Evolutionary conservation across 2,888 invertebrate species (phyloP).

Genomic region (Brachyopa scutellaris): DNA sequence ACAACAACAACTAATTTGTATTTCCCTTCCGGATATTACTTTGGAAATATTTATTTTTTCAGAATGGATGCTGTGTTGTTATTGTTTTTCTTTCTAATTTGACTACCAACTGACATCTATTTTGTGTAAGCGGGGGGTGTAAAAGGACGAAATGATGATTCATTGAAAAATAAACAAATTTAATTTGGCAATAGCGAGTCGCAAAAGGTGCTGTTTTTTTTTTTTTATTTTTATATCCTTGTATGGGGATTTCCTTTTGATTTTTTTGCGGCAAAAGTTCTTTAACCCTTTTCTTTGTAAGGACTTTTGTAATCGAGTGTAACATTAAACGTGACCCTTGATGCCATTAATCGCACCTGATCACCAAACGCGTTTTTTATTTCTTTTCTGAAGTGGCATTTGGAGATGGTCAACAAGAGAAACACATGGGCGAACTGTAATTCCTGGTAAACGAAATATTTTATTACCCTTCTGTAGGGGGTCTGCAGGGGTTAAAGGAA

Average conservation of each 20-base stretch:
- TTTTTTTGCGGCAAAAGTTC: conserved; percentile 27
- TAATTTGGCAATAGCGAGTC: conserved; percentile 16
- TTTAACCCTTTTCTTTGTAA: conserved; percentile 31
- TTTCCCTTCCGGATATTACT: conserved; percentile 21
- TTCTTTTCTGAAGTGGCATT: not conserved
- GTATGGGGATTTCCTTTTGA: not conserved
- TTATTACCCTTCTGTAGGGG: not conserved
- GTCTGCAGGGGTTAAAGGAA: too few species aligned
- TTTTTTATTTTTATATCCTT: conserved; percentile 13
- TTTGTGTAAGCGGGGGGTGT: not conserved
- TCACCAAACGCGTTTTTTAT: conserved; percentile 27
- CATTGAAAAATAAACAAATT: conserved; percentile 51
- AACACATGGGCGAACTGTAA: conserved; percentile 4
- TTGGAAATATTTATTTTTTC: not conserved
- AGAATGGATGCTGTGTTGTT: too few species aligned
- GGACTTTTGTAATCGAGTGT: conserved; percentile 18
- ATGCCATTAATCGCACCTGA: conserved; percentile 66
- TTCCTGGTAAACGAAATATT: conserved; percentile 19
- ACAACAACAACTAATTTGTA: conserved; percentile 38
- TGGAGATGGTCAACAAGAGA: not conserved
- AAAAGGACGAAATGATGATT: conserved; percentile 26
- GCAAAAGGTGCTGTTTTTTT: conserved; percentile 1
- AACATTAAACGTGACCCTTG: conserved; percentile 55
- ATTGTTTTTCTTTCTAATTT: too few species aligned
- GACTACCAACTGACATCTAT: not conserved